These are phyloP conservation scores for Empidonax traillii DNA, from an alignment of 2,113 vertebrate species.

Conservation along the genomic window DNA sequence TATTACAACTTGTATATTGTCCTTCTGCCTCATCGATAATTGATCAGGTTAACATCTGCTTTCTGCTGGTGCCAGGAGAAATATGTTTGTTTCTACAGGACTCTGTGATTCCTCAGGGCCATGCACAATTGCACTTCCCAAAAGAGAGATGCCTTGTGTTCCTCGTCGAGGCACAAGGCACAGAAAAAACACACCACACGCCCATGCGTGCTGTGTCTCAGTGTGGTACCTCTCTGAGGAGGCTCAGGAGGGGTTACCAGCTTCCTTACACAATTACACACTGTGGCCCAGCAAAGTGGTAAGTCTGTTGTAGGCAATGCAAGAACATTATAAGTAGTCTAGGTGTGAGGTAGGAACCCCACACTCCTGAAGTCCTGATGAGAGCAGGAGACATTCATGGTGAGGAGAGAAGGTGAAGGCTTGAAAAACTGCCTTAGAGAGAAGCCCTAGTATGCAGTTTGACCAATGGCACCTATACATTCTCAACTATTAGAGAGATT, in stretches of 20 bases:
- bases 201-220: fast-evolving
- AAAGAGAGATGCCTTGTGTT: not conserved
- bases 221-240: not conserved
- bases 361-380: not conserved
- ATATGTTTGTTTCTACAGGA: not conserved
- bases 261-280: not conserved
- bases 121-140: not conserved
- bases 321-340: not conserved
- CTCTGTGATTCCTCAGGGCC: not conserved
- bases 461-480: not conserved
- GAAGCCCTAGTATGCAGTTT: not conserved
- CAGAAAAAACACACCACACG: not conserved
- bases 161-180: not conserved
- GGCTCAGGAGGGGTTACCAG: not conserved
- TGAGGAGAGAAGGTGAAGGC: not conserved
- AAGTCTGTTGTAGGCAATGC: not conserved
- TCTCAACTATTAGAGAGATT: not conserved
- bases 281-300: fast-evolving
- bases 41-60: conserved; percentile 60
- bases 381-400: not conserved
- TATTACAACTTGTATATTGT: conserved; percentile 47
- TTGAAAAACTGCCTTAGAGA: not conserved
- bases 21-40: conserved; percentile 57
- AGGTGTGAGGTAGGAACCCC: not conserved
- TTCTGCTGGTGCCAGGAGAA: conserved; percentile 25